Conservation (phyloP, 92 coral and sea anemone species). For the Virgularia gustaviana region DNA sequence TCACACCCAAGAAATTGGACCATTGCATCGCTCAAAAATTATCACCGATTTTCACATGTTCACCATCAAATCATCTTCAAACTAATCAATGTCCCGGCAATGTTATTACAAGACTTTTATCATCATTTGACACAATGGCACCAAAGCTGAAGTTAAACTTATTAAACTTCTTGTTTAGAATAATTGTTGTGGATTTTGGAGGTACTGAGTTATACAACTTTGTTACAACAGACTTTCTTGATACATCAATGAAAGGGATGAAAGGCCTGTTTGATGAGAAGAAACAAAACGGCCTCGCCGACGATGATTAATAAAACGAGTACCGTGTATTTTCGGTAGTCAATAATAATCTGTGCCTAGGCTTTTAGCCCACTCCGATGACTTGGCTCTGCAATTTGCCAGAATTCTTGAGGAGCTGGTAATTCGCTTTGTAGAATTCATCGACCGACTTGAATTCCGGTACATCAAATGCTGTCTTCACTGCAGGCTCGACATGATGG, state of each 20-base stretch:
- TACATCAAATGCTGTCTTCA: conserved; percentile 31
- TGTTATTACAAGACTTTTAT: conserved; percentile 8
- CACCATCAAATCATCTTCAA: conserved; percentile 7
- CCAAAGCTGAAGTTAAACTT: conserved; percentile 1
- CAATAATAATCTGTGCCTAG: conserved; percentile 33
- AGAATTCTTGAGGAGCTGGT: conserved; percentile 33
- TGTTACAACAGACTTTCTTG: not conserved
- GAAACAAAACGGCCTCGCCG: not conserved
- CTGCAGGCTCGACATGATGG: conserved; percentile 41
- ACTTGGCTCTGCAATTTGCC: conserved; percentile 40
- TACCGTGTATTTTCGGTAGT: conserved; percentile 43
- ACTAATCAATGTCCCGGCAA: conserved; percentile 8
- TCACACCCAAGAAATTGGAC: conserved; percentile 1
- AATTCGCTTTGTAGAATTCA: conserved; percentile 13
- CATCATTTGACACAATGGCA: conserved; percentile 15
- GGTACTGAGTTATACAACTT: not conserved
- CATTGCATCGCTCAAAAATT: not conserved
- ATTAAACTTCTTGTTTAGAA: conserved; percentile 3
- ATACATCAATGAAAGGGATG: conserved; percentile 1
- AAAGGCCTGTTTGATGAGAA: conserved; percentile 10
- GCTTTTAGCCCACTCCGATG: conserved; percentile 15
- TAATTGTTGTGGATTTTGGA: conserved; percentile 7
- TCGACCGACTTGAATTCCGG: conserved; percentile 35
- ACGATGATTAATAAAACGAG: conserved; percentile 44
- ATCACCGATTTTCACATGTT: conserved; percentile 10